Conservation (phyloP, 1,140 invertebrate species). For the Elymnias hypermnestra region DNA sequence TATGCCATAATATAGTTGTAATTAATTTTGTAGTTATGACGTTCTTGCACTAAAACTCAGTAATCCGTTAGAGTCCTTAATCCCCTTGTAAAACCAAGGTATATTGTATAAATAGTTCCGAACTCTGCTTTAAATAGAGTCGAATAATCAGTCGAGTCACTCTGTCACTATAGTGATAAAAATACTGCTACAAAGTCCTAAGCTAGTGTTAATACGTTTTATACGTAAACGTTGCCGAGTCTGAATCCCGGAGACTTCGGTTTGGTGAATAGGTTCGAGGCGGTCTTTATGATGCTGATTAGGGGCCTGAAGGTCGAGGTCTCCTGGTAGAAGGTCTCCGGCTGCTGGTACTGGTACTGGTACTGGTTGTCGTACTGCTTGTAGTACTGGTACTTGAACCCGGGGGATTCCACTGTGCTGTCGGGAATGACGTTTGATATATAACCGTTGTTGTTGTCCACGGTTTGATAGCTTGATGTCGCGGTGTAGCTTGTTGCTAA, state of each 20-base stretch:
- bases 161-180: constrained; percentile 60
- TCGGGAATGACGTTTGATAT: constrained; percentile 68
- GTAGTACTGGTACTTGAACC: constrained; percentile 57
- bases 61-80: constrained; percentile 27
- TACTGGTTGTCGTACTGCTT: constrained; percentile 63
- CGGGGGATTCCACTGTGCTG: constrained; percentile 50
- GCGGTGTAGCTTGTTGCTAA: constrained; percentile 53
- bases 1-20: too few relatives aligned
- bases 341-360: constrained; percentile 55
- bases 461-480: constrained; percentile 50
- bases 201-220: constrained; percentile 23
- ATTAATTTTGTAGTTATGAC: too few relatives aligned
- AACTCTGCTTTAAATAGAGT: constrained; percentile 38
- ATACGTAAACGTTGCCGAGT: constrained; percentile 58
- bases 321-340: constrained; percentile 43
- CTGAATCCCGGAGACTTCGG: constrained; percentile 48
- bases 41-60: constrained; percentile 22
- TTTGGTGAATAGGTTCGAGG: constrained; percentile 58
- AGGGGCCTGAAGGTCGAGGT: constrained; percentile 56
- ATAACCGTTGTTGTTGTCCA: constrained; percentile 51
- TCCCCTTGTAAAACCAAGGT: constrained; percentile 73
- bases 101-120: constrained; percentile 61
- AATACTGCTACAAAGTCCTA: constrained; percentile 58
- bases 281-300: constrained; percentile 59
- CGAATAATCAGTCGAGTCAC: constrained; percentile 72